Base-by-base conservation (phyloP, 2,797 vertebrate species). In the Graptemys geographica region DNA sequence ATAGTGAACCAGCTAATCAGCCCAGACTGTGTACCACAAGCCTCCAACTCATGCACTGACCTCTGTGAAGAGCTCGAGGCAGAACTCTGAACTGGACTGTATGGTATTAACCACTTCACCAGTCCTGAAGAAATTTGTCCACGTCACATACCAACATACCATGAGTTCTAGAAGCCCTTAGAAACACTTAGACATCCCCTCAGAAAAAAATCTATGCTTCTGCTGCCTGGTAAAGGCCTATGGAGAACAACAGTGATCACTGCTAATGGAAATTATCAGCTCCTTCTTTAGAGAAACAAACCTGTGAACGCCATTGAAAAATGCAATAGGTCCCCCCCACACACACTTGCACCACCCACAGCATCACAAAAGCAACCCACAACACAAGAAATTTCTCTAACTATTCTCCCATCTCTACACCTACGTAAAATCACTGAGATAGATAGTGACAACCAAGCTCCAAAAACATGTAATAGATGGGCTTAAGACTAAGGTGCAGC, bases 181-280 rank as follows among this genome's bases (percentile, higher is more conserved):
- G 89, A 87, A 91, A 69, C 10, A 84, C 57, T 95, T 91, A 93
- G 11, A 31, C 4, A 11, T 91, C n/a, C 87, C 90, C 95, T 95
- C 55, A 87, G 21, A 8, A 5, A 4, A 69, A 72, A 19, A 28
- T 33, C 65, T 9, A 11, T 51, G 0, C 6, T 6, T 85, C 90
- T 87, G 83, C 89, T 95, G 52, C 33, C 84, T 81, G 18, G 62
- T 86, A 89, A 84, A 92, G 95, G 55, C 88, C 86, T 96, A 88
- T 90, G 90, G 69, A 81, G 93, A 79, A 90, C 93, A 1, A 16
- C 33, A n/a, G 8, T n/a, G 62, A 18, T n/a, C 8, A n/a, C 16
- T 19, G 33, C 62, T 65, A 65, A 65, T 65, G 62, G 33, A 65
- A 65, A 65, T 65, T 65, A 65, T 4, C 18, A 37, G 19, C 9